Evolutionary conservation across 2,113 vertebrate genomes (phyloP).

Genomic region (Ciconia stormi): DNA sequence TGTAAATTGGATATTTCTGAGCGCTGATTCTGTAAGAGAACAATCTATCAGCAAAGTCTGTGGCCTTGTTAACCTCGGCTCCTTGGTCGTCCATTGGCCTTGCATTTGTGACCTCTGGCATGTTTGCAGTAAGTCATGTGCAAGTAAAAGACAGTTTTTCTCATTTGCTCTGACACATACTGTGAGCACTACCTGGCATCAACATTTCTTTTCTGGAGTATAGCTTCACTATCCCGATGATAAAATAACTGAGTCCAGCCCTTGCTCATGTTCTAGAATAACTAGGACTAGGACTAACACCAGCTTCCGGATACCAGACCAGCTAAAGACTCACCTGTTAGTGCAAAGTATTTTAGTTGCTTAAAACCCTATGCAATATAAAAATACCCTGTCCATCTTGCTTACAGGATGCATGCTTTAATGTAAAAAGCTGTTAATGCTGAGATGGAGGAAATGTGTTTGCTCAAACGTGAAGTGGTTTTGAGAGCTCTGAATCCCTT

Average conservation of each 20-base stretch:
- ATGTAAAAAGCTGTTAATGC: not conserved
- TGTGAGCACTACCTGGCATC: not conserved
- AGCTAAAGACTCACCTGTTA: not conserved
- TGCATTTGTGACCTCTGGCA: not conserved
- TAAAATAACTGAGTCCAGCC: not conserved
- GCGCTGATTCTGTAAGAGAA: not conserved
- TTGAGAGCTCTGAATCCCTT: not conserved
- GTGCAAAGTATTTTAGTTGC: not conserved
- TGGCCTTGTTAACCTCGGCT: not conserved
- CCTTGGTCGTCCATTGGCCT: not conserved
- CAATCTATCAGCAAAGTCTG: not conserved
- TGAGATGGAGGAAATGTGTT: not conserved
- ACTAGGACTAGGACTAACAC: not conserved
- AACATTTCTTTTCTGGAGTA: not conserved
- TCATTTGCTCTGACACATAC: not conserved
- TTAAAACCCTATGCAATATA: not conserved
- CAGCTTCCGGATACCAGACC: not conserved
- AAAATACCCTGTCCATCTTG: not conserved
- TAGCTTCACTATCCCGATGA: not conserved
- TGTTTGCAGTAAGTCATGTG: not conserved
- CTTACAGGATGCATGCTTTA: not conserved
- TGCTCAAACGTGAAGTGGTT: not conserved
- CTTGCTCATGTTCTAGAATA: not conserved
- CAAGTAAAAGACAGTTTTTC: not conserved
- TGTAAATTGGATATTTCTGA: not conserved